Base-by-base conservation (phyloP, 2,888 invertebrate genomes). In the Spicauda simplicius region DNA sequence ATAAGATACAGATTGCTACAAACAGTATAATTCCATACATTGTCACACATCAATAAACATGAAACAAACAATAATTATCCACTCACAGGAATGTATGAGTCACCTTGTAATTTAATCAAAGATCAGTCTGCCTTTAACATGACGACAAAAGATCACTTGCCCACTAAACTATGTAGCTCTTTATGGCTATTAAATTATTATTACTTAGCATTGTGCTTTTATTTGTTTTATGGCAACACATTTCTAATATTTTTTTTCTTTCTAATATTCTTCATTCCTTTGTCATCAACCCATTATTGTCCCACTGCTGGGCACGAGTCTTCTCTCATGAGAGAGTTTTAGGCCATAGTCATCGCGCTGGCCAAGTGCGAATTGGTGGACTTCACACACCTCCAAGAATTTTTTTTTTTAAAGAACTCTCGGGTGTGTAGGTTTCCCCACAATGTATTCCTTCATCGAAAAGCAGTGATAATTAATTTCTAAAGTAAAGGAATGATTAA, bases 41-140 rank as follows among this genome's bases (percentile, higher is more conserved):
- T 64, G 58, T 64, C 64, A 64, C 64, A 25, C 64, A 45, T 64
- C 64, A 64, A 59, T 62, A 69, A 71, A 69, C 69, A 68, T 69
- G 67, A 67, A n/a, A 67, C 57, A 70, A 70, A 69, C 66, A 66
- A 54, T 65, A 54, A 65, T 59, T 65, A 48, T 54, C 59, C 19
- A 65, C 25, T 57, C 6, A n/a, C 1, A 64, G 64, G 57, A 64
- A 64, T 57, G 64, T 20, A 52, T 64, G 64, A 64, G 33, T 64
- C 64, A 64, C 16, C 3, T 3, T 19, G 33, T 64, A 50, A 57
- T 64, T 64, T 52, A 57, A 64, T 64, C 64, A 57, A 52, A 64
- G 64, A 64, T 57, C 50, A 8, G 14, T 55, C 33, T 57, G 56
- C 50, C 50, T 57, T 55, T 56, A 37, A 16, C 30, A 16, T 8